These are phyloP conservation scores for Hypotaenidia philippensis DNA, from an alignment of 2,797 vertebrate species.

Conservation along the genomic window DNA sequence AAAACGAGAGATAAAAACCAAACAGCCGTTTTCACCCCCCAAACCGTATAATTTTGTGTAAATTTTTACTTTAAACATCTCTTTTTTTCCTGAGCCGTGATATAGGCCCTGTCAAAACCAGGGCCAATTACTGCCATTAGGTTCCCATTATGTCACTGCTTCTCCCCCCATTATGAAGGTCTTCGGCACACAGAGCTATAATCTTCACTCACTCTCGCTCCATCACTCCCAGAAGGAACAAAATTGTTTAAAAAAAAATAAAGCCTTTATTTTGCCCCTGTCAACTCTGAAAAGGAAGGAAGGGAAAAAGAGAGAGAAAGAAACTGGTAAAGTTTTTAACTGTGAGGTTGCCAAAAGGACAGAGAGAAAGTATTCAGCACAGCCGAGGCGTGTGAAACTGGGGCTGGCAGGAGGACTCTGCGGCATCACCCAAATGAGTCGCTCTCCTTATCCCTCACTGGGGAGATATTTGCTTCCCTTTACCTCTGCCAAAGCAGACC, in stretches of 20 bases:
- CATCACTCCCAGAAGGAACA: conserved; percentile 89
- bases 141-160: conserved; percentile 97
- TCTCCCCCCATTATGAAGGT: conserved; percentile 88
- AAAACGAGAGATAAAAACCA: conserved; percentile 82
- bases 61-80: conserved; percentile 95
- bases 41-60: conserved; percentile 98
- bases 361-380: neutral
- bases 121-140: conserved; percentile 99
- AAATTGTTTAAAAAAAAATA: conserved; percentile 85
- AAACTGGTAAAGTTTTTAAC: conserved; percentile 86
- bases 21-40: conserved; percentile 91
- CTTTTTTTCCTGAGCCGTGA: conserved; percentile 95
- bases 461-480: neutral
- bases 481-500: neutral
- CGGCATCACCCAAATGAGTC: neutral
- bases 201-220: conserved; percentile 97
- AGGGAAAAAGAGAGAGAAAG: conserved; percentile 78
- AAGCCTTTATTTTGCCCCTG: conserved; percentile 88
- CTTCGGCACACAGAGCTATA: conserved; percentile 92
- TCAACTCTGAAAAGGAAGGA: conserved; percentile 85
- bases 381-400: neutral
- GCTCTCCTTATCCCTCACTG: neutral
- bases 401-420: neutral
- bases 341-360: conserved; percentile 78
- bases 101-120: conserved; percentile 98